Base-by-base conservation (phyloP, 2,797 vertebrate genomes). In the Bradypodion ventrale region DNA sequence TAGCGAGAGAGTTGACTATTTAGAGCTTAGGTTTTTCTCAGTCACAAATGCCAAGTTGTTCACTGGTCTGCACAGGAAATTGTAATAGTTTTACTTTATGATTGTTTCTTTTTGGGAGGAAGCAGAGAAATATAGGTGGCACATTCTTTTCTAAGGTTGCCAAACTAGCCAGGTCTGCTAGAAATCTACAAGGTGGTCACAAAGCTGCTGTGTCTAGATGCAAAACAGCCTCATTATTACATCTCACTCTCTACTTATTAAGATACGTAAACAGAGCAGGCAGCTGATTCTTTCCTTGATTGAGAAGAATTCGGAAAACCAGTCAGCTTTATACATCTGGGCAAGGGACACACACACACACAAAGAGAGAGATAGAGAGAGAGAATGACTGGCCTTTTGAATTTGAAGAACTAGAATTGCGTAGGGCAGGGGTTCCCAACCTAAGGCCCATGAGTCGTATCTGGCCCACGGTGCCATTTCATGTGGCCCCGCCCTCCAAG, bases 1-100 rank as follows among this genome's bases (percentile, higher is more conserved):
- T 44, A 85, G 60, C 25, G 60, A 75, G 60, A 75, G 25, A 35
- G 16, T 27, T 23, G 13, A 5, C 35, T 66, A 37, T 56, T 75
- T 52, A 75, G 60, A 66, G 6, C 16, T 27, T 75, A 44, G 7
- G 12, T 4, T n/a, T 75, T 75, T 80, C 29, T 75, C 49, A 13
- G 46, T 56, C 46, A n/a, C 46, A 37, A 75, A 68, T 68, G 72
- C 49, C 62, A 59, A 80, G n/a, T 16, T 25, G 80, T 73, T 85
- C 35, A 65, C 42, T 65, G 52, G 37, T n/a, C 66, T 80, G 49
- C 46, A 62, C 10, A 68, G 84, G 46, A 52, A 80, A 75, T 75
- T 59, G 23, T 27, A 37, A 46, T n/a, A 6, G n/a, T 29, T 80
- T 75, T 29, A 40, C 27, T 46, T 59, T 29, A 37, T 68, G 9